A percentile compares a stretch with the other conserved stretches of the same genome.
These are phyloP conservation scores for Gasterosteus aculeatus DNA, from an alignment of 2,113 vertebrate genomes.

Conservation along the genomic window DNA sequence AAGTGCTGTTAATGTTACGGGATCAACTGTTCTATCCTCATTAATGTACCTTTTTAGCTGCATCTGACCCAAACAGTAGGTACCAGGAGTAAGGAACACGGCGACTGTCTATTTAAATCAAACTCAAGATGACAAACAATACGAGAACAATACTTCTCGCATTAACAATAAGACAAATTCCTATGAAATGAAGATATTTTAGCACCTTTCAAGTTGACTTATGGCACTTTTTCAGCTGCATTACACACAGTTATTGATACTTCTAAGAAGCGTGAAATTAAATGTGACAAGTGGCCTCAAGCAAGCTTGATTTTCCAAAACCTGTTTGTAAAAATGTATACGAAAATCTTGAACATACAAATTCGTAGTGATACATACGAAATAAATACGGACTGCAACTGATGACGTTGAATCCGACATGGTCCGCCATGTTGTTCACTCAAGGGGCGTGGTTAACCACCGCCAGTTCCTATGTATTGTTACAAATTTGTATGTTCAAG, in stretches of 20 bases:
- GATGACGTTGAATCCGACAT: too few relatives aligned
- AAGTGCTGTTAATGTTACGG: background rate
- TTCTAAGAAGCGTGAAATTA: background rate
- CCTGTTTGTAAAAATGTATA: too few relatives aligned
- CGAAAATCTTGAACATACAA: too few relatives aligned
- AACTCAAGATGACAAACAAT: background rate
- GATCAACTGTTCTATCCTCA: background rate
- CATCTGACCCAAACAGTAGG: too few relatives aligned
- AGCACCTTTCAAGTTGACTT: background rate
- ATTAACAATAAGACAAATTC: background rate
- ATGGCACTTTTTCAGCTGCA: background rate
- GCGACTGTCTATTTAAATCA: background rate
- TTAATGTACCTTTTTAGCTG: background rate
- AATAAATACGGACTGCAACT: too few relatives aligned
- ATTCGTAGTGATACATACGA: too few relatives aligned
- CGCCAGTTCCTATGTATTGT: too few relatives aligned
- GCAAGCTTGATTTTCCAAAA: background rate
- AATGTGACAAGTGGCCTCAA: background rate
- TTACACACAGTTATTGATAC: background rate
- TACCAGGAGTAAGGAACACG: too few relatives aligned
- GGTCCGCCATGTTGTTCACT: too few relatives aligned
- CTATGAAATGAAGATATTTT: background rate
- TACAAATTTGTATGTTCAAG: too few relatives aligned
- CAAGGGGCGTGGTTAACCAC: too few relatives aligned
- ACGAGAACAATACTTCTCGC: too few relatives aligned